Evolutionary conservation across 1,140 invertebrate genomes (phyloP).

Genomic region (Aphidius gifuensis): DNA sequence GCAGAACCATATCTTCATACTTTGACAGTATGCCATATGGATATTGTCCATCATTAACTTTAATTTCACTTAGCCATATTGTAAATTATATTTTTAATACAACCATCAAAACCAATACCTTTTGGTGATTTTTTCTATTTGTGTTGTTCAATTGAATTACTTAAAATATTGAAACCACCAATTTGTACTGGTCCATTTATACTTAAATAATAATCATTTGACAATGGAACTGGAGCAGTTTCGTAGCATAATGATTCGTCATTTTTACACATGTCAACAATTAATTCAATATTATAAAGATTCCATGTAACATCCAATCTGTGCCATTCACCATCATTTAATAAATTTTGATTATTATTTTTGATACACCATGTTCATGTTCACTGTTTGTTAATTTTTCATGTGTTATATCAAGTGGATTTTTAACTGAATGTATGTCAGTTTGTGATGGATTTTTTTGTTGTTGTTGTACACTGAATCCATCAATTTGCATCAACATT

Average conservation of each 20-base stretch:
- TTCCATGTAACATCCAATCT: slow-evolving; percentile 93
- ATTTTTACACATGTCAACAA: slow-evolving; percentile 90
- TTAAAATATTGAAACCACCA: slow-evolving; percentile 83
- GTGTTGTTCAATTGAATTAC: slow-evolving; percentile 80
- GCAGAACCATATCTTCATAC: slow-evolving; percentile 88
- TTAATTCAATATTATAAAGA: slow-evolving; percentile 85
- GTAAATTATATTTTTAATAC: slow-evolving; percentile 89
- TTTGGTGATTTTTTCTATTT: slow-evolving; percentile 83
- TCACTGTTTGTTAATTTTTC: no score
- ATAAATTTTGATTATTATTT: slow-evolving; percentile 64
- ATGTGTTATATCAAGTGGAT: no score
- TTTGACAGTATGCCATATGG: slow-evolving; percentile 94
- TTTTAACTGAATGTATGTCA: slow-evolving; percentile 73
- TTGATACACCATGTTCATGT: slow-evolving; percentile 79
- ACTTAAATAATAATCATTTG: slow-evolving; percentile 86
- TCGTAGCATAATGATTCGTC: slow-evolving; percentile 87
- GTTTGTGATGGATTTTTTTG: slow-evolving; percentile 84
- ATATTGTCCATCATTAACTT: slow-evolving; percentile 92
- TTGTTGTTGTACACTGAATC: slow-evolving; percentile 89
- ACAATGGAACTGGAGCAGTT: slow-evolving; percentile 83
- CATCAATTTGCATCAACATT: slow-evolving; percentile 82
- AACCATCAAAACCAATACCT: slow-evolving; percentile 89
- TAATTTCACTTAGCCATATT: slow-evolving; percentile 86
- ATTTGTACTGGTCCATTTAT: slow-evolving; percentile 93
- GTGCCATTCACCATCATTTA: slow-evolving; percentile 96